phyloP scores from a whole-genome alignment of 2,113 vertebrate genomes.

The Dunckerocampus dactyliophorus region DNA sequence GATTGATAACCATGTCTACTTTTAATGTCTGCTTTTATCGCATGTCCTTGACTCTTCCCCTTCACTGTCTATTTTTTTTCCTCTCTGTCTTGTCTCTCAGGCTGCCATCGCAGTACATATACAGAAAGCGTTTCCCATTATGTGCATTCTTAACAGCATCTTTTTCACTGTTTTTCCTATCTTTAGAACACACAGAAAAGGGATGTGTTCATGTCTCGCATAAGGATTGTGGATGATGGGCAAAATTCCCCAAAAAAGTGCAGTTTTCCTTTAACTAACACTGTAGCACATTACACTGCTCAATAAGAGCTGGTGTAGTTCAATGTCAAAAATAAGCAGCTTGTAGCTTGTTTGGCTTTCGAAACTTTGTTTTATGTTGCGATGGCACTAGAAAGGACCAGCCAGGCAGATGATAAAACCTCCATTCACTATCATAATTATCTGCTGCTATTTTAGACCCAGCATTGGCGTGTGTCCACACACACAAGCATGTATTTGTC shows the following conservation, averaged over 20 bases:
- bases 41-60: slow-evolving; percentile 37
- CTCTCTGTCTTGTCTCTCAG: not conserved
- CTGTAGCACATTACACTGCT: no score
- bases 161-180: no score
- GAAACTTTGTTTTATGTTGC: slow-evolving; percentile 23
- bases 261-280: no score
- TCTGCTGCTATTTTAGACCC: slow-evolving; percentile 48
- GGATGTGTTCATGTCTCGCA: no score
- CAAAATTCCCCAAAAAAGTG: no score
- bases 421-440: slow-evolving; percentile 50
- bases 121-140: no score
- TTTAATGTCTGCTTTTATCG: slow-evolving; percentile 26
- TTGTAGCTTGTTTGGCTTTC: not conserved
- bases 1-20: slow-evolving; percentile 37
- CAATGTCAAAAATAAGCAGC: not conserved
- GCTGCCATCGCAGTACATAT: not conserved
- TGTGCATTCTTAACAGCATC: no score
- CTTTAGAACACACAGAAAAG: no score
- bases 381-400: slow-evolving; percentile 27
- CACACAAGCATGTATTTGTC: slow-evolving; percentile 6
- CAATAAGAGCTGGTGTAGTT: no score
- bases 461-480: slow-evolving; percentile 3
- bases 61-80: not conserved
- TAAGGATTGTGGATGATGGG: no score
- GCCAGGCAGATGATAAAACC: slow-evolving; percentile 30